Conservation (phyloP, 2,888 invertebrate species). For the Cephonodes hylas region DNA sequence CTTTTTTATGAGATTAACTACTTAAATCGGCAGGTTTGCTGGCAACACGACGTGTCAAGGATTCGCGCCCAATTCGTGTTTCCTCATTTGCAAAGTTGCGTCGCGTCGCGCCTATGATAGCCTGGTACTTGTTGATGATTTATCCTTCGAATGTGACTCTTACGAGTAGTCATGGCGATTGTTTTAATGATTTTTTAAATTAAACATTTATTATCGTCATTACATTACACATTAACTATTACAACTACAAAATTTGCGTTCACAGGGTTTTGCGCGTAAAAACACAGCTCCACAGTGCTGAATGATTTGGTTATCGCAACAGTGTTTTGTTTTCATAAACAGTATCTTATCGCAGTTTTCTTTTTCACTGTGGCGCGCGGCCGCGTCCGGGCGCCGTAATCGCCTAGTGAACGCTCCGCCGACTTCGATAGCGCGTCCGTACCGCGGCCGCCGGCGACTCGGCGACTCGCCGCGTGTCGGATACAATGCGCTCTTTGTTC, state of each 20-base stretch:
- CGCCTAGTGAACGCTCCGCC: constrained; percentile 8
- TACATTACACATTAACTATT: too few relatives aligned
- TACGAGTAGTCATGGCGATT: too few relatives aligned
- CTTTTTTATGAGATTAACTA: constrained; percentile 42
- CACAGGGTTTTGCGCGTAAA: constrained; percentile 27
- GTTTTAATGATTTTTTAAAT: too few relatives aligned
- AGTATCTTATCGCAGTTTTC: constrained; percentile 47
- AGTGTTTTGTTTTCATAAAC: constrained; percentile 41
- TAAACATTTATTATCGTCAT: background rate
- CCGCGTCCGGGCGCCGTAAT: constrained; percentile 14
- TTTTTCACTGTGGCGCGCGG: constrained; percentile 42
- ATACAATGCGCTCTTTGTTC: constrained; percentile 3
- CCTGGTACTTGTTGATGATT: background rate
- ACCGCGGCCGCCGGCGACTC: background rate
- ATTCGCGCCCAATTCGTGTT: constrained; percentile 5
- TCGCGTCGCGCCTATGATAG: background rate
- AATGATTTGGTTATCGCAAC: constrained; percentile 22
- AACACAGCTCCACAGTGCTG: background rate
- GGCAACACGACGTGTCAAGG: constrained; percentile 26
- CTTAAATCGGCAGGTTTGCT: constrained; percentile 23
- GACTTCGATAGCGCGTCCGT: background rate
- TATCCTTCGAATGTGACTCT: background rate
- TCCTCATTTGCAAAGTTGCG: background rate
- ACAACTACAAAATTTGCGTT: constrained; percentile 6
- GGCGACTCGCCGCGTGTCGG: background rate